Evolutionary conservation across 2,797 vertebrate genomes (phyloP).

Genomic region (Scomberomorus guttatus): DNA sequence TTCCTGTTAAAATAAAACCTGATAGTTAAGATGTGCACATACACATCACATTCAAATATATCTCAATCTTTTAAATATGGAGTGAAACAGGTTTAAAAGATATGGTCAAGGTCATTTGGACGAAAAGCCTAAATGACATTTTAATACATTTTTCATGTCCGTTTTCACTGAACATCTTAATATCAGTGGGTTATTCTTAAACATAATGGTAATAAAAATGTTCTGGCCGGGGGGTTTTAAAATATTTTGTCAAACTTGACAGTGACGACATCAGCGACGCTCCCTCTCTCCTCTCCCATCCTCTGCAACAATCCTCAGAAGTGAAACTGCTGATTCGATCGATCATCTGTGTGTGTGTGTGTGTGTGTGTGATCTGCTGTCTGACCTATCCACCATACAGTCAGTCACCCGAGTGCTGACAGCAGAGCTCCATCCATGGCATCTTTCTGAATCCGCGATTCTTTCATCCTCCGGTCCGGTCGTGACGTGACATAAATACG

Average conservation of each 20-base stretch:
- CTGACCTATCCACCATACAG: conserved; percentile 39
- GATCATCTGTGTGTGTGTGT: not conserved
- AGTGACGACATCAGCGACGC: not conserved
- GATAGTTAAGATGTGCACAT: conserved; percentile 13
- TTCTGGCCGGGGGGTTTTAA: not conserved
- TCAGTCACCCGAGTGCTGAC: not conserved
- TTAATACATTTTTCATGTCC: not conserved
- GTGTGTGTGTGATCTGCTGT: not conserved
- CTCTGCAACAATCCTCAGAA: conserved; percentile 7
- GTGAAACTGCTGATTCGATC: conserved; percentile 20
- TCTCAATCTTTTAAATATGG: not conserved
- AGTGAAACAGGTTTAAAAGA: not conserved
- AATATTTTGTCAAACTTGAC: not conserved
- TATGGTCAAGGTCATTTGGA: no score
- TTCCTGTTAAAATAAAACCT: not conserved
- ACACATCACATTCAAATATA: conserved; percentile 14
- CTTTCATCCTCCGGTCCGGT: not conserved
- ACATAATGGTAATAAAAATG: not conserved
- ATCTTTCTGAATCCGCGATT: not conserved
- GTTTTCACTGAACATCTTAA: not conserved
- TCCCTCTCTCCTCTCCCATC: not conserved
- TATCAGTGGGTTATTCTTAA: not conserved
- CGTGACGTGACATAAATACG: not conserved
- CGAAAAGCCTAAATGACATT: not conserved
- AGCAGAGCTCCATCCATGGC: conserved; percentile 19